Evolutionary conservation across 2,113 vertebrate species (phyloP).

Genomic region (Equus quagga): DNA sequence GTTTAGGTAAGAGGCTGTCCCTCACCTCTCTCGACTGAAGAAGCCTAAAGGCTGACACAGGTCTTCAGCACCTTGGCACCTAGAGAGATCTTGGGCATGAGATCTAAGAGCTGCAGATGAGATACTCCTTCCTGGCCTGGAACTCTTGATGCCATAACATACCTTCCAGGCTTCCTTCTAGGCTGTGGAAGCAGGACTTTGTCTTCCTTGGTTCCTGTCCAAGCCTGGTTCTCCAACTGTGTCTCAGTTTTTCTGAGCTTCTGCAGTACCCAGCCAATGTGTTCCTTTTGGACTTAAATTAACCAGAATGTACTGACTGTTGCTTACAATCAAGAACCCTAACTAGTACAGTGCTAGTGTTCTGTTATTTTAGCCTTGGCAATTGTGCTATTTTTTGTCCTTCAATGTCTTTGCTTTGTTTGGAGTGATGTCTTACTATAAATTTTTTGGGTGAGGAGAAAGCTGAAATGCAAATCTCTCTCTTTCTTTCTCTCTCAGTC

Average conservation of each 20-base stretch:
- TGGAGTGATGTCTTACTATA: neutral
- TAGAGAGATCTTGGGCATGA: neutral
- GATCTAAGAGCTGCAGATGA: neutral
- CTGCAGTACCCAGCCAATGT: neutral
- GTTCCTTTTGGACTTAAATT: constrained; percentile 4
- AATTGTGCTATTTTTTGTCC: neutral
- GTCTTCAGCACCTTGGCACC: neutral
- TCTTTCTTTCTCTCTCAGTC: neutral
- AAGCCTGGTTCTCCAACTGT: neutral
- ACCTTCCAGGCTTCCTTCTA: neutral
- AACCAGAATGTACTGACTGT: neutral
- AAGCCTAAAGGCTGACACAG: neutral
- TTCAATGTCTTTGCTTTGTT: neutral
- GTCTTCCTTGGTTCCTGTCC: neutral
- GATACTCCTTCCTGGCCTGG: neutral
- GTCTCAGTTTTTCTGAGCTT: neutral
- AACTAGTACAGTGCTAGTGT: neutral
- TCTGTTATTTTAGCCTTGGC: neutral
- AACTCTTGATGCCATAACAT: neutral
- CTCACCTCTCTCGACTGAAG: neutral
- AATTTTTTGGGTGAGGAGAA: neutral
- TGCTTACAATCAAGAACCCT: neutral
- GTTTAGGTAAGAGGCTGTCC: neutral
- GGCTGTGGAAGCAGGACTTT: neutral
- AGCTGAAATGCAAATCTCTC: neutral